Conservation (phyloP, 92 coral and sea anemone species). For the Chrysogorgia sp. region DNA sequence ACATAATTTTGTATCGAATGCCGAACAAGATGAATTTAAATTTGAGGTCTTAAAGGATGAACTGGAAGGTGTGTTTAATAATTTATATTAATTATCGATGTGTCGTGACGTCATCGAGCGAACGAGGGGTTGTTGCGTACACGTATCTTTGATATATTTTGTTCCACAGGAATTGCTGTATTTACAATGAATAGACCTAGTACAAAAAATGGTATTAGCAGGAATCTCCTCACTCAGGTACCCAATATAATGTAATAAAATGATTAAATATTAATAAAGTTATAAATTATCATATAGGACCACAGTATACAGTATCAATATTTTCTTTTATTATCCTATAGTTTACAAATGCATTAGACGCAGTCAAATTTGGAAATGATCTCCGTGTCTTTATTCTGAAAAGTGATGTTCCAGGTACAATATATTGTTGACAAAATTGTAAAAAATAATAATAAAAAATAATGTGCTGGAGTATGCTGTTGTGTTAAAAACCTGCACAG, state of each 20-base stretch:
- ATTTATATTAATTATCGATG: too few relatives aligned
- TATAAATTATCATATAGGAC: neutral
- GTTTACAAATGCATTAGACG: slow-evolving; percentile 85
- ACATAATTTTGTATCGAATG: neutral
- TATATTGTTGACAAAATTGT: too few relatives aligned
- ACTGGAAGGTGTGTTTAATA: slow-evolving; percentile 2
- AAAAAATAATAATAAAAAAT: too few relatives aligned
- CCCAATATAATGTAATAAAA: neutral
- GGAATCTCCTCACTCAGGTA: slow-evolving; percentile 79
- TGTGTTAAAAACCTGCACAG: too few relatives aligned
- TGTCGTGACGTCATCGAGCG: too few relatives aligned
- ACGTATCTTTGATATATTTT: too few relatives aligned
- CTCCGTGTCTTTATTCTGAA: slow-evolving; percentile 82
- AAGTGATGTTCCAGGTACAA: slow-evolving; percentile 88
- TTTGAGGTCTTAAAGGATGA: slow-evolving; percentile 22
- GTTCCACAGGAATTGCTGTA: slow-evolving; percentile 74
- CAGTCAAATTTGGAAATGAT: slow-evolving; percentile 92
- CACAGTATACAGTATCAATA: neutral
- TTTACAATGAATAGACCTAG: slow-evolving; percentile 92
- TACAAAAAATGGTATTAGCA: slow-evolving; percentile 88
- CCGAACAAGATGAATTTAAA: slow-evolving; percentile 21
- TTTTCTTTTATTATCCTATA: slow-evolving; percentile 24
- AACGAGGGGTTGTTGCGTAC: too few relatives aligned
- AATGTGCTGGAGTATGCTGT: too few relatives aligned
- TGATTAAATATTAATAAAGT: neutral